Conservation (phyloP, 2,797 vertebrate species). For the Poecilia picta region DNA sequence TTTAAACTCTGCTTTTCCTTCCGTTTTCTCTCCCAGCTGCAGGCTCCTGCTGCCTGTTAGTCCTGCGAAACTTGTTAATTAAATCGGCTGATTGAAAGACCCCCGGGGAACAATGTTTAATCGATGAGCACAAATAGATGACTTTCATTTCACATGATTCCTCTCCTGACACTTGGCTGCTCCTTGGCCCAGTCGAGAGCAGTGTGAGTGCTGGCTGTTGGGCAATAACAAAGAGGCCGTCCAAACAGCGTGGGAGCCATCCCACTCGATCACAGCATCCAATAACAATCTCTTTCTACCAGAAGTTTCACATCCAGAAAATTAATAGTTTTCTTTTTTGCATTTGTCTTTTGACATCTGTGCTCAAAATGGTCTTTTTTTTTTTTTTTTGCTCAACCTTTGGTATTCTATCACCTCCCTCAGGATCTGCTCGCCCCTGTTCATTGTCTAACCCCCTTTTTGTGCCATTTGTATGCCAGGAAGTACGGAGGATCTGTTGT, state of each 20-base stretch:
- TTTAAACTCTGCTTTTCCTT: constrained; percentile 22
- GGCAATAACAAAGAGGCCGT: constrained; percentile 36
- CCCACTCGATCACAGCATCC: constrained; percentile 34
- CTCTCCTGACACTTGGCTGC: constrained; percentile 29
- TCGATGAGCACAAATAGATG: constrained; percentile 73
- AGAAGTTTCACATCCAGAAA: constrained; percentile 6
- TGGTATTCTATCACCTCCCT: constrained; percentile 3
- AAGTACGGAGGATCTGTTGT: not conserved
- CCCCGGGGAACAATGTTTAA: constrained; percentile 64
- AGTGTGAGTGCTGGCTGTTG: constrained; percentile 8
- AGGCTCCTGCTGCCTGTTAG: constrained; percentile 57
- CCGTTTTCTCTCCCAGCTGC: constrained; percentile 31
- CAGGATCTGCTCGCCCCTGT: not conserved
- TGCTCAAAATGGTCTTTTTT: not conserved
- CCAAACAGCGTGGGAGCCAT: constrained; percentile 30
- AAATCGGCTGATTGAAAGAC: constrained; percentile 69
- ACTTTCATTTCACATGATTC: constrained; percentile 59
- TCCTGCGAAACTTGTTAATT: constrained; percentile 71
- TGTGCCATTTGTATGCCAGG: constrained; percentile 21
- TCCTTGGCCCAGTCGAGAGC: constrained; percentile 28
- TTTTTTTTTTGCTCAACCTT: not conserved
- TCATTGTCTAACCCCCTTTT: constrained; percentile 1
- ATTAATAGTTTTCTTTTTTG: constrained; percentile 23
- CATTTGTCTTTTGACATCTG: not conserved
- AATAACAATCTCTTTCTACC: constrained; percentile 19